Conservation (phyloP, 2,797 vertebrate species). For the Danio tinwini region DNA sequence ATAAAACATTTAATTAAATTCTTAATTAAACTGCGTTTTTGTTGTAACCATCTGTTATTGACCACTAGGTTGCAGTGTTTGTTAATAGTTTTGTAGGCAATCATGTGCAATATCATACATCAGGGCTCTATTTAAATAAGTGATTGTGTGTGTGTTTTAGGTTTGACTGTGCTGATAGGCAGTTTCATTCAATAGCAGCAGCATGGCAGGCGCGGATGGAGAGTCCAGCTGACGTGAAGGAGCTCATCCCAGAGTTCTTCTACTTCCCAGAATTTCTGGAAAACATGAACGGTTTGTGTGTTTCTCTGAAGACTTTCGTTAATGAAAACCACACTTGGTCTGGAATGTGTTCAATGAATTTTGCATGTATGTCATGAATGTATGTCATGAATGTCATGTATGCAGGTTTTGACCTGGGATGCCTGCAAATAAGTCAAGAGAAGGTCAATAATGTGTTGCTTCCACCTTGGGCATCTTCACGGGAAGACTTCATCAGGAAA, state of each 20-base stretch:
- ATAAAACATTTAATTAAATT: neutral
- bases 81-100: neutral
- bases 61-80: slow-evolving; percentile 42
- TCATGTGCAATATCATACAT: neutral
- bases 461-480: slow-evolving; percentile 89
- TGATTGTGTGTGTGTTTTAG: slow-evolving; percentile 66
- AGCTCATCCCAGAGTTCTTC: slow-evolving; percentile 98
- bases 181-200: slow-evolving; percentile 94
- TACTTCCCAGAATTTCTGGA: slow-evolving; percentile 95
- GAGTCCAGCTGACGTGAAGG: slow-evolving; percentile 95
- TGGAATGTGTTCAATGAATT: neutral
- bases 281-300: slow-evolving; percentile 87
- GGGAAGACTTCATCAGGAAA: slow-evolving; percentile 93
- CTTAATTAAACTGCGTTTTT: neutral
- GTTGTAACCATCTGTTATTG: neutral
- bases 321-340: neutral
- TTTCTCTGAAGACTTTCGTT: neutral
- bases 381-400: neutral
- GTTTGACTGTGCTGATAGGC: slow-evolving; percentile 95
- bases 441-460: slow-evolving; percentile 86
- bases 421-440: slow-evolving; percentile 91
- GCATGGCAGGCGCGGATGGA: slow-evolving; percentile 98
- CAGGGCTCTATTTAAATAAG: neutral
- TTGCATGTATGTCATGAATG: too few species aligned
- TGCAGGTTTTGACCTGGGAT: slow-evolving; percentile 91